Percentiles rank a stretch among this genome's conserved stretches.
These are phyloP conservation scores for Upupa epops DNA, from an alignment of 2,113 vertebrate species.

Conservation along the genomic window DNA sequence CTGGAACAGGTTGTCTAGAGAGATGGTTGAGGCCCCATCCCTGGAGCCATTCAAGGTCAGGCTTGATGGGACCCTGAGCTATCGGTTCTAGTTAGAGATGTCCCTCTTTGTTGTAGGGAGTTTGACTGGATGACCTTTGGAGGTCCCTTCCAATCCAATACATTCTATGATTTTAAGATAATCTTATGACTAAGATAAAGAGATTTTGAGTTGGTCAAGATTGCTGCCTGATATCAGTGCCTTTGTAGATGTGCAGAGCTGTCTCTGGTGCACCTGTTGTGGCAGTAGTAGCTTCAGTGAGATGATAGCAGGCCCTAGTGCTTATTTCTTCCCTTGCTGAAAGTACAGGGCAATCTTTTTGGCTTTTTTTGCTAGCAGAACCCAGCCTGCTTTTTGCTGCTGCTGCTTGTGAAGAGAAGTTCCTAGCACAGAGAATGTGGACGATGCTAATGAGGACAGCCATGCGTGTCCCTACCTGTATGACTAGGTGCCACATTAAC, in stretches of 20 bases:
- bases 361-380: background rate
- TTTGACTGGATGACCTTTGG: no score
- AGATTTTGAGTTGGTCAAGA: background rate
- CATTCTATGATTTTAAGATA: background rate
- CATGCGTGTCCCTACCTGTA: background rate
- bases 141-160: no score
- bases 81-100: no score
- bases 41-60: no score
- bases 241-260: background rate
- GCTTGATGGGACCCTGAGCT: no score
- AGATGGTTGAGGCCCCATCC: no score
- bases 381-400: background rate
- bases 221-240: background rate
- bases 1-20: no score
- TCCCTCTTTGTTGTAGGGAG: no score
- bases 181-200: background rate
- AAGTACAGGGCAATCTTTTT: background rate
- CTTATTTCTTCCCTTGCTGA: background rate
- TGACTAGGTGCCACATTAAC: background rate
- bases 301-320: background rate
- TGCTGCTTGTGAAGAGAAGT: background rate
- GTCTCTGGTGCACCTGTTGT: background rate
- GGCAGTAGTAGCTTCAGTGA: background rate
- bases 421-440: background rate
- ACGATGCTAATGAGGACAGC: background rate